A percentile compares a stretch with the other conserved stretches of the same genome.
Conservation (phyloP, 23 tunicate genomes). For the Aplidium turbinatum region DNA sequence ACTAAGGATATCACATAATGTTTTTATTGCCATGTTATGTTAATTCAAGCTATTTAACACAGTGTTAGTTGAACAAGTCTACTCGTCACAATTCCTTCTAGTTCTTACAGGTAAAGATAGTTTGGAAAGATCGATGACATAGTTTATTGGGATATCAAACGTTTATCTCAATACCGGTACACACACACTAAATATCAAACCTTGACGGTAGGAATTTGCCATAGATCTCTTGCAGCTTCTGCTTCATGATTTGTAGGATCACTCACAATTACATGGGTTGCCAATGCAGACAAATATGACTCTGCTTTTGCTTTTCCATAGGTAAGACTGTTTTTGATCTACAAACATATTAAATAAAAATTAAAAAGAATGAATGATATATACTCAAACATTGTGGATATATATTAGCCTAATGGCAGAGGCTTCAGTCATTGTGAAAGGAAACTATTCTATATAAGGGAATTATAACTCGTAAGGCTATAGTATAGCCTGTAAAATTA, state of each 20-base stretch:
- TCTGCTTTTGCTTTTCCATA: constrained; percentile 72
- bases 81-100: not conserved
- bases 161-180: not conserved
- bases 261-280: constrained; percentile 68
- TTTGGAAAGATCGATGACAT: too few species aligned
- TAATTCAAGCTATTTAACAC: too few species aligned
- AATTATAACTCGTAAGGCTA: too few species aligned
- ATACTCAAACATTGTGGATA: not conserved
- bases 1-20: too few species aligned
- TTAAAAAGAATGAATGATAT: not conserved
- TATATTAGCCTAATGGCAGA: not conserved
- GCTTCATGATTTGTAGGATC: constrained; percentile 49
- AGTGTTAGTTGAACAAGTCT: not conserved
- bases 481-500: too few species aligned
- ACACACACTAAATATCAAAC: constrained; percentile 17
- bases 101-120: not conserved
- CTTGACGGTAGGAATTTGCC: constrained; percentile 77
- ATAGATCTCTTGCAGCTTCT: constrained; percentile 70
- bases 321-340: constrained; percentile 46
- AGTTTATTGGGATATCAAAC: too few species aligned
- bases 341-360: not conserved
- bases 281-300: constrained; percentile 58
- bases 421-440: too few species aligned
- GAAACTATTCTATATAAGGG: too few species aligned
- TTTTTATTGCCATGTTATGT: too few species aligned